phyloP scores from a whole-genome alignment of 2,797 vertebrate genomes.

The Propithecus perrieri region DNA sequence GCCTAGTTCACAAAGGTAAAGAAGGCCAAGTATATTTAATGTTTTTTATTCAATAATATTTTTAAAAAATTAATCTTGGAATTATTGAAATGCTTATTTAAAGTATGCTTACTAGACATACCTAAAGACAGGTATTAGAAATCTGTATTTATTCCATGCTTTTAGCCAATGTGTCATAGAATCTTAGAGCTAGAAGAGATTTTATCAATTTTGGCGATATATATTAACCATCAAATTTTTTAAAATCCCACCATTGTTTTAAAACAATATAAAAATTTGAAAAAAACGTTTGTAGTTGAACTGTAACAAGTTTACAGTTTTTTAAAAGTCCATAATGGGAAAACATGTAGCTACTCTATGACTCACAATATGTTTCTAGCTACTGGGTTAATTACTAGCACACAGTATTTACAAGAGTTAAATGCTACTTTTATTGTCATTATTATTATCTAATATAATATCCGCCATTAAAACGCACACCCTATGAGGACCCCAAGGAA shows the following conservation, averaged over 20 bases:
- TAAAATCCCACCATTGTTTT: not conserved
- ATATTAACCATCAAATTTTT: not conserved
- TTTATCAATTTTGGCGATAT: not conserved
- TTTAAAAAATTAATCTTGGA: not conserved
- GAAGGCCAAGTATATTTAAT: conserved; percentile 50
- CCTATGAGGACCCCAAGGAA: not conserved
- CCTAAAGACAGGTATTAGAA: not conserved
- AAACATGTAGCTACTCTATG: not conserved
- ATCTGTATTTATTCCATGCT: not conserved
- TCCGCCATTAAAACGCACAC: conserved; percentile 37
- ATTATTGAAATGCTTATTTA: not conserved
- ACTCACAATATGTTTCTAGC: conserved; percentile 34
- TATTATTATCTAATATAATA: not conserved
- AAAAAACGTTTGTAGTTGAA: conserved; percentile 5
- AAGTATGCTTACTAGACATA: not conserved
- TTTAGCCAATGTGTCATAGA: not conserved
- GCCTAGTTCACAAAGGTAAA: conserved; percentile 69
- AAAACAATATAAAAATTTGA: conserved; percentile 23
- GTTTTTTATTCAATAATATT: not conserved
- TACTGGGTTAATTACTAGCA: not conserved
- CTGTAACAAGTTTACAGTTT: not conserved
- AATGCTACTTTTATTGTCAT: not conserved
- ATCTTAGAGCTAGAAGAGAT: not conserved
- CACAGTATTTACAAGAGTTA: not conserved
- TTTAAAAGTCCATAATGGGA: not conserved